Percentiles rank a stretch among this genome's conserved stretches.
Conservation (phyloP, 2,888 invertebrate species). For the Luperina testacea region DNA sequence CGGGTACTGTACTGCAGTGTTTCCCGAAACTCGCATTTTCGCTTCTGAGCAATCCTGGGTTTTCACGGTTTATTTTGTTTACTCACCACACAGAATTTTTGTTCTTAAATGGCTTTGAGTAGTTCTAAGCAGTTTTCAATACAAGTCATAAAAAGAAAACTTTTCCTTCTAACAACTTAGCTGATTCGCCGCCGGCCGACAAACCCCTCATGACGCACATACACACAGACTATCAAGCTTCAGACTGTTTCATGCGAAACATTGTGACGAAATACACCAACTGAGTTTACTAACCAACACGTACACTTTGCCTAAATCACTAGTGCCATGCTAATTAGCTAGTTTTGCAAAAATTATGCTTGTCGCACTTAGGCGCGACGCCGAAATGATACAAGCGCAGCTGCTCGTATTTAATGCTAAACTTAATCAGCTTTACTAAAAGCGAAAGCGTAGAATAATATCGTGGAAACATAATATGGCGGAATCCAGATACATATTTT, state of each 20-base stretch:
- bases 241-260: background rate
- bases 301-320: slow-evolving; percentile 40
- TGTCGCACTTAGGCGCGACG: background rate
- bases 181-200: background rate
- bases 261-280: background rate
- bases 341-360: slow-evolving; percentile 31
- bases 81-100: background rate
- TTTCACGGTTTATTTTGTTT: background rate
- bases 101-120: background rate
- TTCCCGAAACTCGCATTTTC: background rate
- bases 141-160: background rate
- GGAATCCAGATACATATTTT: too few species aligned
- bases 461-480: background rate
- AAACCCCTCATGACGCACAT: background rate
- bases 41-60: background rate
- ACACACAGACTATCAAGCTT: background rate
- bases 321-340: slow-evolving; percentile 18
- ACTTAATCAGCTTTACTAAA: background rate
- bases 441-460: background rate
- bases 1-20: too few species aligned
- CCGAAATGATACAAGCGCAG: background rate
- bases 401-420: slow-evolving; percentile 3
- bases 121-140: background rate
- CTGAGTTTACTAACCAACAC: slow-evolving; percentile 24
- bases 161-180: background rate